Conservation (phyloP, 1,140 invertebrate genomes). For the Heliconius hewitsoni region DNA sequence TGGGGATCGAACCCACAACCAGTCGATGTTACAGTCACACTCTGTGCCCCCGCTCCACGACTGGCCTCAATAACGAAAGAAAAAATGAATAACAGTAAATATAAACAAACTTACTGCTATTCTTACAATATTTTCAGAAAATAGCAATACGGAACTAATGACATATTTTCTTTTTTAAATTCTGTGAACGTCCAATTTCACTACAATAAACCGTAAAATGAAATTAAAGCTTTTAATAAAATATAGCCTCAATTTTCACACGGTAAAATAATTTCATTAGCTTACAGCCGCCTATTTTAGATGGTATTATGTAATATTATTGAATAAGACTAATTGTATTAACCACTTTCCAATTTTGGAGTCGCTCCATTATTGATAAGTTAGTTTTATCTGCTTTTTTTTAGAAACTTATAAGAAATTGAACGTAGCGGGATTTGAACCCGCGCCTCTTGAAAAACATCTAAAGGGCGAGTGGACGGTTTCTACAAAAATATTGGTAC, state of each 20-base stretch:
- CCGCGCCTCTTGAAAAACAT: too few relatives aligned
- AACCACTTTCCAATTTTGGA: slow-evolving; percentile 47
- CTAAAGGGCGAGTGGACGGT: too few relatives aligned
- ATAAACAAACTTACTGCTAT: too few relatives aligned
- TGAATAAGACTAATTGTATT: slow-evolving; percentile 29
- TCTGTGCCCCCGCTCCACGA: too few relatives aligned
- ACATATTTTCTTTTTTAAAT: slow-evolving; percentile 6
- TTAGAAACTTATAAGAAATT: too few relatives aligned
- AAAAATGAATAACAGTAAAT: too few relatives aligned
- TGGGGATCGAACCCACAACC: too few relatives aligned
- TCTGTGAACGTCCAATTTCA: neutral
- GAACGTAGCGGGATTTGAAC: too few relatives aligned
- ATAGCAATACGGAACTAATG: neutral
- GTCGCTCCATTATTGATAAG: slow-evolving; percentile 20
- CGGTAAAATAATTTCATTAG: slow-evolving; percentile 1
- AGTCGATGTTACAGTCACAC: too few relatives aligned
- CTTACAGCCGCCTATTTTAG: slow-evolving; percentile 13
- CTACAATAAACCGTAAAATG: slow-evolving; percentile 8
- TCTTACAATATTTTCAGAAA: neutral
- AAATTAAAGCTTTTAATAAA: neutral
- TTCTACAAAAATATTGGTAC: too few relatives aligned
- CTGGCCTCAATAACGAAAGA: too few relatives aligned
- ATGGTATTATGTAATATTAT: slow-evolving; percentile 22
- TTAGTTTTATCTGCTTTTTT: neutral
- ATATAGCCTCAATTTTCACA: slow-evolving; percentile 11